phyloP scores from a whole-genome alignment of 1,140 invertebrate genomes.

The Cyclargus thomasi region DNA sequence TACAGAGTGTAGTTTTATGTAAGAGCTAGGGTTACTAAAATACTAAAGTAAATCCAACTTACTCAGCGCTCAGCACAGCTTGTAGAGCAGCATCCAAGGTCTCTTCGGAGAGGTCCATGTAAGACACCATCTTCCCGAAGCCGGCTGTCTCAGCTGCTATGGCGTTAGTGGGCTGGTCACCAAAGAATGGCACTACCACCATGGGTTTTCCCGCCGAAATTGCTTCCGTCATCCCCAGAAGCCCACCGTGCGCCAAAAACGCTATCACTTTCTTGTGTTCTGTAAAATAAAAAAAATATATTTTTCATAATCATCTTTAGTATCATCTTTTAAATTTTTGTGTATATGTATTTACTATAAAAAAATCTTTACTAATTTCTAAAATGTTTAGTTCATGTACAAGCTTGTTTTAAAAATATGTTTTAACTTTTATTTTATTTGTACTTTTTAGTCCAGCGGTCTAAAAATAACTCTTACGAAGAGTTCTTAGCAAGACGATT shows the following conservation, averaged over 20 bases:
- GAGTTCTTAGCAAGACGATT: no score
- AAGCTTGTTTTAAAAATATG: no score
- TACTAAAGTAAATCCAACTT: constrained; percentile 31
- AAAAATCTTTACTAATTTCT: no score
- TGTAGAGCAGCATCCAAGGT: constrained; percentile 51
- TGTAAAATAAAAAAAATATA: constrained; percentile 44
- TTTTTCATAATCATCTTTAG: no score
- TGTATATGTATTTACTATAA: no score
- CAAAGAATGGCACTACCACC: constrained; percentile 78
- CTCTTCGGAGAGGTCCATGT: constrained; percentile 54
- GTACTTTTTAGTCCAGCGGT: no score
- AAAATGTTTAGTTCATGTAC: no score
- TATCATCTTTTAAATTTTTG: no score
- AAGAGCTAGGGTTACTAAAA: no score
- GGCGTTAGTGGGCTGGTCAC: constrained; percentile 77
- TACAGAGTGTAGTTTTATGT: no score
- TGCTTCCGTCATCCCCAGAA: constrained; percentile 79
- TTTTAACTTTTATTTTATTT: no score
- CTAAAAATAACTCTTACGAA: no score
- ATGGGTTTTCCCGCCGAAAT: constrained; percentile 80
- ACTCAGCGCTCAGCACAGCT: constrained; percentile 66
- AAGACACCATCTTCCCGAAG: constrained; percentile 49
- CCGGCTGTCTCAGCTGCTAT: constrained; percentile 53
- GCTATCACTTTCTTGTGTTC: constrained; percentile 79
- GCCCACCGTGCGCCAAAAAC: constrained; percentile 81